These are phyloP conservation scores for Colistium nudipinnis DNA, from an alignment of 2,113 vertebrate genomes.

Conservation along the genomic window DNA sequence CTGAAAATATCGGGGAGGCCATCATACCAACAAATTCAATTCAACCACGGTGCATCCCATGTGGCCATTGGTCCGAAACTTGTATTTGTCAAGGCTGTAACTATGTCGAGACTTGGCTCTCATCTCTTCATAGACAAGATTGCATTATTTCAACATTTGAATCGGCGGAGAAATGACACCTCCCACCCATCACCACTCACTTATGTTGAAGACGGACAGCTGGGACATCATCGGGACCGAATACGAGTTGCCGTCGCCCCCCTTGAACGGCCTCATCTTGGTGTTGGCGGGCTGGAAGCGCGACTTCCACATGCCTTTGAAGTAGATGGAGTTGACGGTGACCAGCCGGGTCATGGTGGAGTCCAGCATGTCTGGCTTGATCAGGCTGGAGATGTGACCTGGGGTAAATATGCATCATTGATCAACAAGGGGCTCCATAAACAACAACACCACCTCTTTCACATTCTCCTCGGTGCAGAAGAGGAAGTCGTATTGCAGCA, in stretches of 20 bases:
- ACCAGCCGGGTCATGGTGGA: constrained; percentile 85
- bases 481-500: neutral
- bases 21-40: neutral
- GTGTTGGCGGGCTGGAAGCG: constrained; percentile 91
- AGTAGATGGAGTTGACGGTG: constrained; percentile 90
- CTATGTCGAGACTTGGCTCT: neutral
- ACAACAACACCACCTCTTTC: neutral
- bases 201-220: constrained; percentile 88
- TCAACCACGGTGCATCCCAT: neutral
- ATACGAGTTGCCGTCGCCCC: constrained; percentile 83
- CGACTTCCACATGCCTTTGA: constrained; percentile 96
- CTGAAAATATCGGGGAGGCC: neutral
- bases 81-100: neutral
- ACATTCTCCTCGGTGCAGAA: constrained; percentile 6
- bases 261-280: constrained; percentile 87
- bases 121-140: neutral
- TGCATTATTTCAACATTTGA: too few relatives aligned
- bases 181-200: constrained; percentile 77
- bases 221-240: constrained; percentile 96
- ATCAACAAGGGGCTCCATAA: constrained; percentile 2
- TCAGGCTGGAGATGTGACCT: constrained; percentile 91
- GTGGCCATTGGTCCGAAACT: neutral
- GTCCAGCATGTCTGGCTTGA: constrained; percentile 87
- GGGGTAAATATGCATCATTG: constrained; percentile 41
- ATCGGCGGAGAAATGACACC: too few relatives aligned